phyloP scores from a whole-genome alignment of 2,113 vertebrate species.

The Cephalopholis sonnerati region DNA sequence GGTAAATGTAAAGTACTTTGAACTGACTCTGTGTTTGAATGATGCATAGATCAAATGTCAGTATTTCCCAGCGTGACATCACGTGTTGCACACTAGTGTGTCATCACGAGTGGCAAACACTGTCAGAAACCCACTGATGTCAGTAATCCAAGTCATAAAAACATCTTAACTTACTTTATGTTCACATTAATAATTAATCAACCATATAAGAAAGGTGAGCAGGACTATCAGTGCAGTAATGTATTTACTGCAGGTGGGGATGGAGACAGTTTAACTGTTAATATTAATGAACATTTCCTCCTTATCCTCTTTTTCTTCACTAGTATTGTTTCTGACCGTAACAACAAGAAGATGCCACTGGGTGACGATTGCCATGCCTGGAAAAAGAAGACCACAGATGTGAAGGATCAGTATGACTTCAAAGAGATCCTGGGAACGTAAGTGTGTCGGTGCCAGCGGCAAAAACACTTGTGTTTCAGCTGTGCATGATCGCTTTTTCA shows the following conservation, averaged over 20 bases:
- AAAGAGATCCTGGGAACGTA: slow-evolving; percentile 87
- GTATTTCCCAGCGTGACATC: not conserved
- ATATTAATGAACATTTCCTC: slow-evolving; percentile 37
- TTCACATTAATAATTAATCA: not conserved
- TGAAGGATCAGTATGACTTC: slow-evolving; percentile 88
- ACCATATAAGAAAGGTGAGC: not conserved
- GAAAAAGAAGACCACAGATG: slow-evolving; percentile 86
- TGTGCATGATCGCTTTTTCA: slow-evolving; percentile 21
- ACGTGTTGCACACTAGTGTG: not conserved
- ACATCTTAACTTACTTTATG: not conserved
- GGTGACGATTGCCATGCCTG: slow-evolving; percentile 85
- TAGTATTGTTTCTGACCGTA: slow-evolving; percentile 80
- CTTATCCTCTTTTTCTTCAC: slow-evolving; percentile 41
- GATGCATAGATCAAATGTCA: not conserved
- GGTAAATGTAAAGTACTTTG: not conserved
- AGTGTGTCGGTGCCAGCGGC: slow-evolving; percentile 67
- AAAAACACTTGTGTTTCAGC: not conserved
- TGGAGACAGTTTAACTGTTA: not conserved
- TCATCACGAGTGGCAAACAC: not conserved
- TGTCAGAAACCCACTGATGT: not conserved
- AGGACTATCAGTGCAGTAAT: not conserved
- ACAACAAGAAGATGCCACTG: slow-evolving; percentile 86
- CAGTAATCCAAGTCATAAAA: not conserved
- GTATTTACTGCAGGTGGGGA: not conserved
- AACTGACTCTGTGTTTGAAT: not conserved